A percentile compares a stretch with the other conserved stretches of the same genome.
Evolutionary conservation across 2,113 vertebrate genomes (phyloP).

Genomic region (Bos javanicus): DNA sequence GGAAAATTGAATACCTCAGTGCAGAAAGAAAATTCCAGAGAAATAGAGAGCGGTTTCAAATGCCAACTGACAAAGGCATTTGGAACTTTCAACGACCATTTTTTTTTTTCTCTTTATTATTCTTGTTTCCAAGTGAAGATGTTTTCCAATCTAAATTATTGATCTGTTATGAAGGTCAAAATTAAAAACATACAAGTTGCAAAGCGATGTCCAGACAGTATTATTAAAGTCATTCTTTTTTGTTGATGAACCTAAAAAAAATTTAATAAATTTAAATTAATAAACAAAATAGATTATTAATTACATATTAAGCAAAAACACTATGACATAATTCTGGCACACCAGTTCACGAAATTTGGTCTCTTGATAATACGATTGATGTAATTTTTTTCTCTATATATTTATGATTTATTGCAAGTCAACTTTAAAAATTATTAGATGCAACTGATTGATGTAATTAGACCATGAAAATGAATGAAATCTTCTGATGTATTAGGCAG

Average conservation of each 20-base stretch:
- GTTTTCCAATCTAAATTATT: not conserved
- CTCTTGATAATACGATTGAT: slow-evolving; percentile 21
- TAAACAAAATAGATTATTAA: slow-evolving; percentile 39
- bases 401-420: slow-evolving; percentile 48
- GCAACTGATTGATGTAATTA: slow-evolving; percentile 63
- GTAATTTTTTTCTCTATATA: slow-evolving; percentile 40
- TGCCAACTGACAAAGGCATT: not conserved
- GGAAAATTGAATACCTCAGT: not conserved
- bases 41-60: not conserved
- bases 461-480: slow-evolving; percentile 57
- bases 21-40: not conserved
- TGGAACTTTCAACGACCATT: not conserved
- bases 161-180: not conserved
- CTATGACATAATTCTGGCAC: slow-evolving; percentile 4
- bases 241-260: not conserved
- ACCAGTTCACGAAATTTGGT: not conserved
- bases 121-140: not conserved
- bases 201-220: not conserved
- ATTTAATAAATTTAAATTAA: not conserved
- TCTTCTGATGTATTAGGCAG: slow-evolving; percentile 48
- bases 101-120: not conserved
- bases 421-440: slow-evolving; percentile 57
- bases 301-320: slow-evolving; percentile 23
- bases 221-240: not conserved
- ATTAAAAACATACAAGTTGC: not conserved